Evolutionary conservation across 2,888 invertebrate genomes (phyloP), one percentile per base, ranked within the genome.

Genomic region (Agonopterix heracliana): DNA sequence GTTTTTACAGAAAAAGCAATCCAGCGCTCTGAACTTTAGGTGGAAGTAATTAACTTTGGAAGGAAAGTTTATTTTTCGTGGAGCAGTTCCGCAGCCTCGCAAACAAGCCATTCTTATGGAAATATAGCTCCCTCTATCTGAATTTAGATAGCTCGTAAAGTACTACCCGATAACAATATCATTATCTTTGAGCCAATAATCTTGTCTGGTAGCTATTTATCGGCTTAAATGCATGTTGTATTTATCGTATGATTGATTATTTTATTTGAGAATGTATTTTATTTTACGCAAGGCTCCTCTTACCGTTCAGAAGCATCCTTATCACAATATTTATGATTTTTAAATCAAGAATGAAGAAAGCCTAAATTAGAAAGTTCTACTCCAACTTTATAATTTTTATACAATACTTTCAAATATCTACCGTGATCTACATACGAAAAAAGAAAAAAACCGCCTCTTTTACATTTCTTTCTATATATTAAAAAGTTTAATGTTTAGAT

Each of bases 21-120:
- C 41, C 41, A 34, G 10, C 45, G 4, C 41, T 10, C 43, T 47
- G 51, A 46, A 53, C 48, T 53, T 48, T 46, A 48, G 41, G 47
- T 48, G 51, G 55, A 61, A 59, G 60, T 71, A 77, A 80, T 80
- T 78, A 74, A 67, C 64, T 69, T 61, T 55, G 54, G 58, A 56
- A 63, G 58, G 60, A 62, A 76, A 77, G 64, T 66, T 73, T 61
- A 60, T 66, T 66, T 66, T 71, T 68, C 62, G 55, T 56, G 64
- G 61, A 66, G 51, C 46, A 46, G 40, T 50, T 70, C 60, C 57
- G 55, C 52, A 48, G 54, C 56, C 55, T 59, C 54, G 63, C 65
- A 70, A 76, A 75, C 73, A 67, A 70, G 64, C 70, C 66, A 76
- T 80, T 80, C 68, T 76, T 70, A 81, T 80, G 80, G 63, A 71